Percentiles rank a stretch among this genome's conserved stretches.
phyloP scores from a whole-genome alignment of 2,797 vertebrate species.

The Pagetopsis macropterus region DNA sequence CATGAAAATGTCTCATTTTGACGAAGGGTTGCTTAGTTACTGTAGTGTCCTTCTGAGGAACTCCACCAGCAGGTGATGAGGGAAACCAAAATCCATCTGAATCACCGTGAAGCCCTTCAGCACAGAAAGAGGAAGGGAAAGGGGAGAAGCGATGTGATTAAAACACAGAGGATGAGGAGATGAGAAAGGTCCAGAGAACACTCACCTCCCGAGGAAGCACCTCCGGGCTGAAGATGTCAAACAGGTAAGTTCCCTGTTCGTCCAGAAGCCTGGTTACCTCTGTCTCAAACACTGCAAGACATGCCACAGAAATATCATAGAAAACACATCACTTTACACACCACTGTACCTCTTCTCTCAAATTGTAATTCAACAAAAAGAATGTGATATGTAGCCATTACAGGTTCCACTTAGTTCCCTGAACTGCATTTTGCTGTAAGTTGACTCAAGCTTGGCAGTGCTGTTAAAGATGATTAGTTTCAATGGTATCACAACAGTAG shows the following conservation, averaged over 20 bases:
- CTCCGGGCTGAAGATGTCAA: constrained; percentile 86
- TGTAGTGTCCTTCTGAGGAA: constrained; percentile 84
- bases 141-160: not conserved
- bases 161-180: not conserved
- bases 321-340: not conserved
- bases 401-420: not conserved
- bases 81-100: constrained; percentile 91
- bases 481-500: too few species aligned
- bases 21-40: constrained; percentile 21
- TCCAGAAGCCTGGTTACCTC: constrained; percentile 84
- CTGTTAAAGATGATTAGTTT: not conserved
- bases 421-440: not conserved
- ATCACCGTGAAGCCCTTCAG: constrained; percentile 85
- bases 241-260: constrained; percentile 84
- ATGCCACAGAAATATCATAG: not conserved
- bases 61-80: constrained; percentile 87
- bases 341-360: not conserved
- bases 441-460: not conserved
- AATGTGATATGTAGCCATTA: not conserved
- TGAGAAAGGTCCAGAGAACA: not conserved
- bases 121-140: not conserved
- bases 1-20: not conserved
- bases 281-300: constrained; percentile 79
- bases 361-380: not conserved
- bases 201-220: constrained; percentile 84